A percentile compares a stretch with the other conserved stretches of the same genome.
These are phyloP conservation scores for Copsychus sechellarum DNA, from an alignment of 2,113 vertebrate genomes.

Conservation along the genomic window DNA sequence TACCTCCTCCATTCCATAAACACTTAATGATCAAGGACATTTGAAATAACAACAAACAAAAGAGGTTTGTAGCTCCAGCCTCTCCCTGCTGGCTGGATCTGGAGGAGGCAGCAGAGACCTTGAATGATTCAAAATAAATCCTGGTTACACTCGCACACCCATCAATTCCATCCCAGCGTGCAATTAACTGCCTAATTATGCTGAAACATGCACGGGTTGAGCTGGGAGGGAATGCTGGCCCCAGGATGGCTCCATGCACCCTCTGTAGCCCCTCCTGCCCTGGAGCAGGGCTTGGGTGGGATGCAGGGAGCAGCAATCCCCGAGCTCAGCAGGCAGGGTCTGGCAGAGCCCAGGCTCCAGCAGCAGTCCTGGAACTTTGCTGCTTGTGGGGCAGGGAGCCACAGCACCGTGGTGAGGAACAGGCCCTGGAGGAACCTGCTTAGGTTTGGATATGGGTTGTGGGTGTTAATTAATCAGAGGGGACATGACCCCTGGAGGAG, in stretches of 20 bases:
- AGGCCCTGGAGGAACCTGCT: not conserved
- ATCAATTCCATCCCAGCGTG: not conserved
- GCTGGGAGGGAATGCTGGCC: not conserved
- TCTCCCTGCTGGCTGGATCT: not conserved
- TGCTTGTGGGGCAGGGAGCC: not conserved
- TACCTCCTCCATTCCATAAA: not conserved
- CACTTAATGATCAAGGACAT: conserved; percentile 2
- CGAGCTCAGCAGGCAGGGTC: fast-evolving
- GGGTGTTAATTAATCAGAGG: not conserved
- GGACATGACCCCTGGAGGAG: not conserved
- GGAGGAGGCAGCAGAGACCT: not conserved
- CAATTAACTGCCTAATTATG: conserved; percentile 67
- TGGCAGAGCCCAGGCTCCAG: not conserved
- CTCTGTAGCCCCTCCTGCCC: fast-evolving
- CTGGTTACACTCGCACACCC: not conserved
- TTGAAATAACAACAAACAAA: not conserved
- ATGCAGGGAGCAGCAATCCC: not conserved
- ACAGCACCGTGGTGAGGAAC: not conserved
- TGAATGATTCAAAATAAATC: not conserved
- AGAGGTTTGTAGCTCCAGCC: not conserved
- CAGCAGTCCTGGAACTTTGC: not conserved
- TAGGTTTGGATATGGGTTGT: not conserved
- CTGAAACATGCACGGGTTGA: not conserved
- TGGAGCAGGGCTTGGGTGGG: not conserved
- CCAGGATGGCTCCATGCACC: not conserved